phyloP scores from a whole-genome alignment of 92 coral and sea anemone genomes.

The Epizoanthus rinbou region DNA sequence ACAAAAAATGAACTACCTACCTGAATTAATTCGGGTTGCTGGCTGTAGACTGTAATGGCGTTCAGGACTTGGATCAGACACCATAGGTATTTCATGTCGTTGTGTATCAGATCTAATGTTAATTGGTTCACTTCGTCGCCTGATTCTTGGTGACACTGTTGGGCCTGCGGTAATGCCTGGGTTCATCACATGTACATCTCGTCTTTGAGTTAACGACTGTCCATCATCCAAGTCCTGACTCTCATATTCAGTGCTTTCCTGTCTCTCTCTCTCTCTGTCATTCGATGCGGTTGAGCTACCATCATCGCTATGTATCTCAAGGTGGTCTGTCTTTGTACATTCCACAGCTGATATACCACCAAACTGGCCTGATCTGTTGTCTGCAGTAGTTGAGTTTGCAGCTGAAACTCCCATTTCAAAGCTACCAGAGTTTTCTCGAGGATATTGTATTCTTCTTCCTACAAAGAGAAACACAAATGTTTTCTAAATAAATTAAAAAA shows the following conservation, averaged over 20 bases:
- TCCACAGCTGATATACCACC: not conserved
- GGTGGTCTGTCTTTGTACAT: not conserved
- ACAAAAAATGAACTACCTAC: not conserved
- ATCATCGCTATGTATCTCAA: not conserved
- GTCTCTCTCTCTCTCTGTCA: not conserved
- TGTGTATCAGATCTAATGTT: too few relatives aligned
- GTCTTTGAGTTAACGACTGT: not conserved
- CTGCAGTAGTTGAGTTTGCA: not conserved
- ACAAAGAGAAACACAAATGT: too few relatives aligned
- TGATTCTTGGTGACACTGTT: not conserved
- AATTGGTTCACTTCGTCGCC: not conserved
- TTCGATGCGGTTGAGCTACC: not conserved
- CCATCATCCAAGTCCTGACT: not conserved
- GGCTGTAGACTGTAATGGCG: not conserved
- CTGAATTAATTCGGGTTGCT: not conserved
- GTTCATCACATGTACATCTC: not conserved
- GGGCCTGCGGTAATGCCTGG: not conserved
- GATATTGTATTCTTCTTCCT: not conserved
- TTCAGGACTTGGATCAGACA: not conserved
- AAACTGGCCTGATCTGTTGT: not conserved
- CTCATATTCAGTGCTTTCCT: not conserved
- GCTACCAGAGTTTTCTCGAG: conserved; percentile 10
- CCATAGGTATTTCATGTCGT: not conserved
- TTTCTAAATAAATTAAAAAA: too few relatives aligned
- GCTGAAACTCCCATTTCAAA: not conserved